Evolutionary conservation across 2,797 vertebrate genomes (phyloP).

Genomic region (Girardinus metallicus): DNA sequence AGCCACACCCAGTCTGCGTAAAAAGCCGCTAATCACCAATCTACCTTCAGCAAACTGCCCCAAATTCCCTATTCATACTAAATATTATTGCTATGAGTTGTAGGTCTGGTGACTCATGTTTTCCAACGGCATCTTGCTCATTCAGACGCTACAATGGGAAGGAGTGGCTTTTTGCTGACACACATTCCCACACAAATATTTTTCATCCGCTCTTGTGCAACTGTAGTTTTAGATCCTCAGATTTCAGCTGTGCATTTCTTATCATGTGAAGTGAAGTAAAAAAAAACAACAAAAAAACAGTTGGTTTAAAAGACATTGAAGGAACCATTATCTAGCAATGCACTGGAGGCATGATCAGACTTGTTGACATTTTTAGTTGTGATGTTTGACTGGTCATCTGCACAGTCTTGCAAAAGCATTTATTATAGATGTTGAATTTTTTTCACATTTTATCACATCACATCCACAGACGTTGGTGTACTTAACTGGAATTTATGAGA

Average conservation of each 20-base stretch:
- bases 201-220: conserved; percentile 26
- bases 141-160: conserved; percentile 63
- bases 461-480: not conserved
- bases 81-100: conserved; percentile 75
- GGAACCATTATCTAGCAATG: not conserved
- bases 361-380: not conserved
- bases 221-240: conserved; percentile 8
- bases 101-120: conserved; percentile 68
- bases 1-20: conserved; percentile 70
- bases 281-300: not conserved
- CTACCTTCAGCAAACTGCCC: conserved; percentile 49
- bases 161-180: conserved; percentile 66
- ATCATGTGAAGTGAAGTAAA: too few species aligned
- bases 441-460: not conserved
- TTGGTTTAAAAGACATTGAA: not conserved
- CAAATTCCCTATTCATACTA: conserved; percentile 44
- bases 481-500: not conserved
- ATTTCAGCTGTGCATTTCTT: conserved; percentile 1
- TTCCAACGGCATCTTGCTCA: conserved; percentile 72
- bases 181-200: conserved; percentile 54
- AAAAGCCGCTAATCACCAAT: conserved; percentile 70
- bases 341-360: not conserved
- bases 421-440: not conserved
- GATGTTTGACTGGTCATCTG: not conserved
- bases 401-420: not conserved